phyloP scores from a whole-genome alignment of 2,113 vertebrate species.

The Clarias batrachus region DNA sequence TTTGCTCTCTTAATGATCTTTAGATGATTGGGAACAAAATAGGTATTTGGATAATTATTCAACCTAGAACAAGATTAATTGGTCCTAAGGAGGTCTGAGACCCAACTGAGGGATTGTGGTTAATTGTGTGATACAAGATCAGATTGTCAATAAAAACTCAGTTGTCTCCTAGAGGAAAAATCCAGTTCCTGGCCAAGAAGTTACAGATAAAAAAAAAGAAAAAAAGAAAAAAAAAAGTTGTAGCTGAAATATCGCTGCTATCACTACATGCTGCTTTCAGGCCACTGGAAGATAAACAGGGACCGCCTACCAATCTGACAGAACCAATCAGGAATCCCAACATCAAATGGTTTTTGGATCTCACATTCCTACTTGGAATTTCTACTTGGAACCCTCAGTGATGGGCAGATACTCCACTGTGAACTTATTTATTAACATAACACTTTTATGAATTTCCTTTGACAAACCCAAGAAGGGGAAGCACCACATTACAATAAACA shows the following conservation, averaged over 20 bases:
- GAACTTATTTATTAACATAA: neutral
- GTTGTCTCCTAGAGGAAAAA: too few species aligned
- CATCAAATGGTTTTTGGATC: neutral
- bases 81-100: neutral
- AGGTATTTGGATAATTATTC: neutral
- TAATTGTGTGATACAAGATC: neutral
- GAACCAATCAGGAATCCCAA: neutral
- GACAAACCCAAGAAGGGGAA: neutral
- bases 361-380: neutral
- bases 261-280: neutral
- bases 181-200: too few species aligned
- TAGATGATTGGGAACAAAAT: slow-evolving; percentile 7
- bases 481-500: neutral
- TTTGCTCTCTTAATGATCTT: neutral
- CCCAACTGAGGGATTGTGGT: neutral
- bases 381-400: too few species aligned
- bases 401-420: neutral
- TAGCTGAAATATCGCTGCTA: neutral
- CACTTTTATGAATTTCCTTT: neutral
- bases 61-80: neutral
- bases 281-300: neutral
- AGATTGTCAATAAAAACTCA: neutral
- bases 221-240: too few species aligned
- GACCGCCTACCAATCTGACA: neutral
- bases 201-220: too few species aligned